Evolutionary conservation across 2,113 vertebrate genomes (phyloP), one percentile per base, ranked within the genome.

Genomic region (Brachyistius frenatus): DNA sequence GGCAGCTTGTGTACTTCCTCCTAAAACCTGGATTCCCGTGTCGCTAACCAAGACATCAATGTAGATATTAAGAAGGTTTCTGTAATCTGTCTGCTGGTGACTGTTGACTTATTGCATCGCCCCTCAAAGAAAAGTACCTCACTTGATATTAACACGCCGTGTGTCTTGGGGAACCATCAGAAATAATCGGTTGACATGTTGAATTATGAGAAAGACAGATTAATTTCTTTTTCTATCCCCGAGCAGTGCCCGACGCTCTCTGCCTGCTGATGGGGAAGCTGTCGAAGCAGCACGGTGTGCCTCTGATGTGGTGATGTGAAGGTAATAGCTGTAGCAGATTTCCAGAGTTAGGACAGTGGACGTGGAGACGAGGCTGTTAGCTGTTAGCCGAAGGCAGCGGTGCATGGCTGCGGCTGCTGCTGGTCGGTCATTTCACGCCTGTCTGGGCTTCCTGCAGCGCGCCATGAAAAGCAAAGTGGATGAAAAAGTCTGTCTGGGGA

Each of bases 351-450:
- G 50, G 64, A 47, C 37, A 2, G 62, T 30, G 36, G 49, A 63
- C 16, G 64, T 76, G 64, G 67, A 23, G 23, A 55, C 37, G 36
- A 58, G 65, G 49, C 78, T 72, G 77, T 64, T 71, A 63, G 76
- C 66, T 39, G 71, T 79, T 76, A 66, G 86, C 69, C 5, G n/a
- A 37, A 80, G 80, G 75, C 80, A 55, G 76, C 37, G 52, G 69
- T 60, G 86, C 83, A 33, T 64, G 78, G 66, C 53, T 3, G 69
- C 74, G 1, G 46, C 76, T 1, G 55, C 63, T 0, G 56, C 70
- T 6, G 72, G n/a, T 84, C 23, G 10, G 15, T 86, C 56, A 88
- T 88, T 88, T 86, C 83, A 86, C 70, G 80, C 76, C 69, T 88
- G 77, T 83, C 80, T 86, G 80, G 65, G 15, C 80, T 75, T 83